Evolutionary conservation across 23 tunicate genomes (phyloP), one percentile per base, ranked within the genome.

Genomic region (Oikopleura dioica): DNA sequence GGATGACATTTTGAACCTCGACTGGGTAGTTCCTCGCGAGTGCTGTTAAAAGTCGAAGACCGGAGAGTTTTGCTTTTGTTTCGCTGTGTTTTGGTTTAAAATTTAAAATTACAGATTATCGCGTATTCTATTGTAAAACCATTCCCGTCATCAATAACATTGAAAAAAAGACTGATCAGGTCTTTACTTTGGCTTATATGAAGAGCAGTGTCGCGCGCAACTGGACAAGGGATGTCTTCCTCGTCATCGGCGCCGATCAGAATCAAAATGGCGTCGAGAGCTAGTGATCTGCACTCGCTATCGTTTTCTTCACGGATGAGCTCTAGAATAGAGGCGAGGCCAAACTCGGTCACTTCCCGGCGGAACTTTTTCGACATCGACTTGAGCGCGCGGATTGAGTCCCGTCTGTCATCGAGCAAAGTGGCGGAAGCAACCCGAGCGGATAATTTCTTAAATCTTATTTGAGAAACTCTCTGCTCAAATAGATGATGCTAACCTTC

Each of bases 371-470:
- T 76, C 1, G 75, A 44, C 24, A 0, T 0, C 24, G 36, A 37
- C 34, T 86, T 92, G 5, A 92, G 37, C 0, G 94, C 98, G 4
- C 98, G 37, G 36, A 92, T 94, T 2, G 98, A 86, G 78, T 92
- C 91, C 37, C 98, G 58, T 34, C 98, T 51, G 76, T 92, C 98
- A 32, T 92, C 98, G 16, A 92, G 83, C 16, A 92, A 77, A 35
- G 98, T 92, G 5, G 98, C 83, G 9, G 98, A 92, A 24, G 92
- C 79, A 24, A 92, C 82, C 50, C 98, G 51, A 36, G 83, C 81
- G 51, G 94, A 92, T 30, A 92, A 68, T 77, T 86, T 68, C 36
- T 82, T 59, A 38, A 85, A n/a, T n/a, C n/a, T n/a, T n/a, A n/a
- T n/a, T n/a, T n/a, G n/a, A n/a, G n/a, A n/a, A n/a, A n/a, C n/a